Percentiles rank a stretch among this genome's conserved stretches.
These are phyloP conservation scores for Arenicola marina DNA, from an alignment of 2,888 invertebrate species.

Conservation along the genomic window DNA sequence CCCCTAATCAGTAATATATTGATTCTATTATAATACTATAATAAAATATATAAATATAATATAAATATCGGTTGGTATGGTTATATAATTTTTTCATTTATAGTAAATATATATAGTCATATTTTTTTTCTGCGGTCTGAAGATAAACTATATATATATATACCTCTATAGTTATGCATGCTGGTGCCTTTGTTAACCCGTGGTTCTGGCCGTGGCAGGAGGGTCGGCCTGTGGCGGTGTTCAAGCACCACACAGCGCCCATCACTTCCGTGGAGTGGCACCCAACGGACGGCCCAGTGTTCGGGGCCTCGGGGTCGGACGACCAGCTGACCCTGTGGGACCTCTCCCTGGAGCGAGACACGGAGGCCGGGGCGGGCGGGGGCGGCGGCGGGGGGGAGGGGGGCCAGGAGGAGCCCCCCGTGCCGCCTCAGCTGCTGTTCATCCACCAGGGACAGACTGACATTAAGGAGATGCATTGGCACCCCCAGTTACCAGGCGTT, in stretches of 20 bases:
- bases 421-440: constrained; percentile 92
- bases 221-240: constrained; percentile 78
- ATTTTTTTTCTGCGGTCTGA: no score
- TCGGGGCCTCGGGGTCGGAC: constrained; percentile 91
- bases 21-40: no score
- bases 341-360: constrained; percentile 65
- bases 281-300: constrained; percentile 87
- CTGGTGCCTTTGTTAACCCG: no score
- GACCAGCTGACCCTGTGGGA: constrained; percentile 98
- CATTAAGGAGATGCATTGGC: constrained; percentile 99
- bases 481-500: constrained; percentile 90
- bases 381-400: no score
- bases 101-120: no score
- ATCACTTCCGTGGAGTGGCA: constrained; percentile 98
- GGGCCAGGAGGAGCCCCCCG: constrained; percentile 42
- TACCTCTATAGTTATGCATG: no score
- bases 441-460: constrained; percentile 98
- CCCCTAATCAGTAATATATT: no score
- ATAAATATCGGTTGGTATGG: no score
- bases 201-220: constrained; percentile 2
- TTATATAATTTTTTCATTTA: no score
- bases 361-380: constrained; percentile 31
- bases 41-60: no score
- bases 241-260: constrained; percentile 92
- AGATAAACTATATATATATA: no score